Evolutionary conservation across 37 sponge, comb jelly and placozoan species (phyloP), one percentile per base, ranked within the genome.

Genomic region (Dysidea cf. avara): DNA sequence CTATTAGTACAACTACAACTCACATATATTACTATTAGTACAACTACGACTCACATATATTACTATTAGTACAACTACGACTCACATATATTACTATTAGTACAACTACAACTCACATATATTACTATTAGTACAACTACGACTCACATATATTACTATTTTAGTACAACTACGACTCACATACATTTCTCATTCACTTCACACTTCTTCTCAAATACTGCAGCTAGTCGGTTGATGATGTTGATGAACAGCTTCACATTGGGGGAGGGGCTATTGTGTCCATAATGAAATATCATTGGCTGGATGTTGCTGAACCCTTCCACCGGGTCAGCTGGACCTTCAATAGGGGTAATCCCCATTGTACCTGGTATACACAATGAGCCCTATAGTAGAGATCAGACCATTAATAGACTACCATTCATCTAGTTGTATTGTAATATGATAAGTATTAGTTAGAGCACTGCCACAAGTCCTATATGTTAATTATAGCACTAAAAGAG

Each of bases 221-320:
- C 59, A 11, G 87, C 94, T 36, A 90, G 53, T 38, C 60, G 55
- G 21, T 81, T 61, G 68, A 86, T 77, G 2, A 86, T 63, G 11
- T 58, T 74, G 21, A 78, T 81, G 84, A 90, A 94, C 12, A 97
- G 88, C 38, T 87, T 87, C 49, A 77, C 18, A 80, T 97, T 97
- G 52, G 65, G 59, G 25, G 32, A 73, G 0, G 97, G 97, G 0
- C 53, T 46, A 49, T 47, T 67, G 69, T 79, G 78, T 18, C 97
- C 97, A 74, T 67, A 90, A 66, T 90, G 92, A 63, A 74, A 97
- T 14, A 97, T 92, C 64, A 94, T 34, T 1, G 92, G 86, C 30
- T 74, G 83, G 50, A 76, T 78, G 69, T 87, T 85, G 50, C 40
- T 54, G 85, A 96, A 92, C 39, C 80, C 76, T 7, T 72, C 81